These are phyloP conservation scores for Anguilla anguilla DNA, from an alignment of 2,797 vertebrate genomes.

Conservation along the genomic window DNA sequence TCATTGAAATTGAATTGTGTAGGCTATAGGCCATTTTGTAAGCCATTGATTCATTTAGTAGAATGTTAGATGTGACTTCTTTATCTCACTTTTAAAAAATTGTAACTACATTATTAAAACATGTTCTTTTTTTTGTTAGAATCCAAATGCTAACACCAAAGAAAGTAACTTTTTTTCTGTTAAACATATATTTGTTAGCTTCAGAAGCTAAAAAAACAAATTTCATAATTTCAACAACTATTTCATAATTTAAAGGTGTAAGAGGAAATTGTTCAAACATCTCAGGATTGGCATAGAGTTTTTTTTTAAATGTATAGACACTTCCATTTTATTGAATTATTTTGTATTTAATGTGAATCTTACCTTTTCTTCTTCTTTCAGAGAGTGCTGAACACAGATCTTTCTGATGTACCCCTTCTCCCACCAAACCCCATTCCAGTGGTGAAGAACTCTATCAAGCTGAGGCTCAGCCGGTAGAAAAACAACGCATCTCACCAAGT, in stretches of 20 bases:
- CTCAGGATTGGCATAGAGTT: too few relatives aligned
- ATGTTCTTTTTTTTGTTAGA: not conserved
- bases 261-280: too few relatives aligned
- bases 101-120: not conserved
- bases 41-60: not conserved
- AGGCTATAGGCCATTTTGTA: not conserved
- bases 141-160: not conserved
- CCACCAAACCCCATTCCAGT: conserved; percentile 77
- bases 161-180: too few relatives aligned
- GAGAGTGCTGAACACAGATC: conserved; percentile 75
- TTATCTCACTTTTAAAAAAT: not conserved
- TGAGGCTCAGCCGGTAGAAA: conserved; percentile 84
- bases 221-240: too few relatives aligned
- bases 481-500: conserved; percentile 15
- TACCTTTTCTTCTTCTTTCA: conserved; percentile 47
- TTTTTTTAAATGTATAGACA: too few relatives aligned
- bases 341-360: not conserved
- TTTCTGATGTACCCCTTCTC: conserved; percentile 79
- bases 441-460: conserved; percentile 85
- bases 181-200: too few relatives aligned
- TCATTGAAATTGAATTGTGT: not conserved
- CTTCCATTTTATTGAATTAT: too few relatives aligned
- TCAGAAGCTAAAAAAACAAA: too few relatives aligned
- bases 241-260: too few relatives aligned
- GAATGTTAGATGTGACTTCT: not conserved